Evolutionary conservation across 2,888 invertebrate genomes (phyloP).

Genomic region (Calameuta filiformis): DNA sequence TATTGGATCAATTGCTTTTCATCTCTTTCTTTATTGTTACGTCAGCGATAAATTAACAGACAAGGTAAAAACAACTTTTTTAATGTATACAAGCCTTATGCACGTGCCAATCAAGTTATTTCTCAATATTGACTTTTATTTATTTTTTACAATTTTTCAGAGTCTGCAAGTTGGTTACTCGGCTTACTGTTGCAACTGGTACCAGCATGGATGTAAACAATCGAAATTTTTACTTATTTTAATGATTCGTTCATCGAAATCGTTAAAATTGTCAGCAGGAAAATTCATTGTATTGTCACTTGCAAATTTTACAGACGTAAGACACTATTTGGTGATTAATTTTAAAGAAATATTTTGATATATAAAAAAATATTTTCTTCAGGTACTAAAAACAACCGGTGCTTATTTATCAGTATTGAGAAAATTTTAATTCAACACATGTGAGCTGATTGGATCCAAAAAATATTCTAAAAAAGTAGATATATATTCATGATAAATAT

Average conservation of each 20-base stretch:
- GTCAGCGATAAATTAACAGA: neutral
- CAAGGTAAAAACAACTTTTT: neutral
- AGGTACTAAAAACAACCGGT: neutral
- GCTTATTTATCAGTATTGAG: neutral
- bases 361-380: neutral
- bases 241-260: constrained; percentile 1
- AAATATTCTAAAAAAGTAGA: neutral
- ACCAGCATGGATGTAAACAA: neutral
- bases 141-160: neutral
- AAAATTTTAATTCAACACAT: neutral
- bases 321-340: neutral
- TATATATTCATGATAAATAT: neutral
- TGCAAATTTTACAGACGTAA: neutral
- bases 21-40: neutral
- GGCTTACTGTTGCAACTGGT: neutral
- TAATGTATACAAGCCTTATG: neutral
- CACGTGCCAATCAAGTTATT: neutral
- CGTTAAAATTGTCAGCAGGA: neutral
- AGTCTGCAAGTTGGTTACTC: neutral
- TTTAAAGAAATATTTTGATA: neutral
- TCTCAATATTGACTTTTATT: neutral
- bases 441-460: neutral
- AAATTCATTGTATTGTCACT: neutral
- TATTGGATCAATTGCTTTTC: neutral
- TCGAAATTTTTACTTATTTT: neutral